phyloP scores from a whole-genome alignment of 2,888 invertebrate species.

The Leucania comma region DNA sequence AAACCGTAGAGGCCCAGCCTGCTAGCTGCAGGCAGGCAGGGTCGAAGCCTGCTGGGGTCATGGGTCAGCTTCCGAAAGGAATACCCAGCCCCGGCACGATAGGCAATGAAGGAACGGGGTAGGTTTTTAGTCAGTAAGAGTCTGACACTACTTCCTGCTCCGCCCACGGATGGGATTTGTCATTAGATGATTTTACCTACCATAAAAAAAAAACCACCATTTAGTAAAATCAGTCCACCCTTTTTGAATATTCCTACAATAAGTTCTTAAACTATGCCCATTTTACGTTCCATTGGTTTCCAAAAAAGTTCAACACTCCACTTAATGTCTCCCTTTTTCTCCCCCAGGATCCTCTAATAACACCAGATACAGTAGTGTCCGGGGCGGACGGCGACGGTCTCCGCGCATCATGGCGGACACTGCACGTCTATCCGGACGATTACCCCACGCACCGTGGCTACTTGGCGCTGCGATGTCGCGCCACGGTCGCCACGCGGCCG shows the following conservation, averaged over 20 bases:
- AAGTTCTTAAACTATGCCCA: neutral
- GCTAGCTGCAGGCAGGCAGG: too few species aligned
- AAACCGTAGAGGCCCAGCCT: too few species aligned
- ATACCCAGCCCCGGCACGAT: too few species aligned
- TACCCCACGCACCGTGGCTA: slow-evolving; percentile 85
- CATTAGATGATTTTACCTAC: too few species aligned
- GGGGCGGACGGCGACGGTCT: slow-evolving; percentile 85
- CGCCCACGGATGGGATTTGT: too few species aligned
- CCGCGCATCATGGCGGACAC: slow-evolving; percentile 85
- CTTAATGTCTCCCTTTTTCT: neutral
- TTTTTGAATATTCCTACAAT: neutral
- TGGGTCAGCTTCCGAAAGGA: too few species aligned
- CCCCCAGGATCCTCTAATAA: slow-evolving; percentile 83
- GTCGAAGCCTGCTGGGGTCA: too few species aligned
- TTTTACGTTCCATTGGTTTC: neutral
- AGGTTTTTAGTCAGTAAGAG: too few species aligned
- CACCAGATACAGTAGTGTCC: slow-evolving; percentile 82
- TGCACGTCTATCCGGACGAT: slow-evolving; percentile 85
- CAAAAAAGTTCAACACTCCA: neutral
- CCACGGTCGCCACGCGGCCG: slow-evolving; percentile 82
- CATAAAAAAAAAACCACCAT: too few species aligned
- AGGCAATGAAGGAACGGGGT: too few species aligned
- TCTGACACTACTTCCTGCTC: too few species aligned
- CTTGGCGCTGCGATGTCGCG: slow-evolving; percentile 83
- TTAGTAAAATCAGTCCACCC: neutral